These are phyloP conservation scores for Anoplius nigerrimus DNA, from an alignment of 2,888 invertebrate genomes.

Conservation along the genomic window DNA sequence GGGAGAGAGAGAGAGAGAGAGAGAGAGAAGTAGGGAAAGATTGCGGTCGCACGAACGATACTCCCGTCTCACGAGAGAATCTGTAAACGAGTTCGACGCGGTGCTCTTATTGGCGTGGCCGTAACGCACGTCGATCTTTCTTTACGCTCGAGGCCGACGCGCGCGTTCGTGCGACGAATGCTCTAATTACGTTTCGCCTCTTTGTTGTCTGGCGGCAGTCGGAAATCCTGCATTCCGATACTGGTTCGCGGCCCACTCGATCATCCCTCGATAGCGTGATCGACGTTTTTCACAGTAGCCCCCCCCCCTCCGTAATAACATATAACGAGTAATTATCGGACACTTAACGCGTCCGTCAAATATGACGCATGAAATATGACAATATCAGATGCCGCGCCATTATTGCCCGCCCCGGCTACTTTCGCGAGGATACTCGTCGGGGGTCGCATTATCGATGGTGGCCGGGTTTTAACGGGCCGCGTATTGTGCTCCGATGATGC, in stretches of 20 bases:
- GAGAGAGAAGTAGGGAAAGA: conserved; percentile 16
- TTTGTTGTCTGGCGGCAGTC: not conserved
- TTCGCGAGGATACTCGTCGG: not conserved
- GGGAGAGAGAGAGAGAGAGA: conserved; percentile 15
- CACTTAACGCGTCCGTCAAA: not conserved
- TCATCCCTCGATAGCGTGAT: not conserved
- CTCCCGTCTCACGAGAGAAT: conserved; percentile 25
- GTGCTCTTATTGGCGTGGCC: conserved; percentile 28
- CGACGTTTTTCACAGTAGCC: not conserved
- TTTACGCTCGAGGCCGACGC: conserved; percentile 11
- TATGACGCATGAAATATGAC: not conserved
- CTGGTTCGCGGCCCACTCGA: no score
- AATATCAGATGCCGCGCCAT: not conserved
- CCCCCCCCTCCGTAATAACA: not conserved
- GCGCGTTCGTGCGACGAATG: conserved; percentile 34
- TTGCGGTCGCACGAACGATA: conserved; percentile 31
- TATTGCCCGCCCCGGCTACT: not conserved
- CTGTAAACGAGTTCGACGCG: conserved; percentile 17
- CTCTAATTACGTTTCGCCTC: conserved; percentile 35
- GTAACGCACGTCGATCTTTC: conserved; percentile 26
- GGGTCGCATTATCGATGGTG: not conserved
- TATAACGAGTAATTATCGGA: not conserved
- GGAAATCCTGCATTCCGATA: not conserved
- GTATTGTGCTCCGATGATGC: no score
- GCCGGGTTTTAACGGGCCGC: not conserved